Evolutionary conservation across 1,140 invertebrate species (phyloP).

Genomic region (Zaprionus camerounensis): DNA sequence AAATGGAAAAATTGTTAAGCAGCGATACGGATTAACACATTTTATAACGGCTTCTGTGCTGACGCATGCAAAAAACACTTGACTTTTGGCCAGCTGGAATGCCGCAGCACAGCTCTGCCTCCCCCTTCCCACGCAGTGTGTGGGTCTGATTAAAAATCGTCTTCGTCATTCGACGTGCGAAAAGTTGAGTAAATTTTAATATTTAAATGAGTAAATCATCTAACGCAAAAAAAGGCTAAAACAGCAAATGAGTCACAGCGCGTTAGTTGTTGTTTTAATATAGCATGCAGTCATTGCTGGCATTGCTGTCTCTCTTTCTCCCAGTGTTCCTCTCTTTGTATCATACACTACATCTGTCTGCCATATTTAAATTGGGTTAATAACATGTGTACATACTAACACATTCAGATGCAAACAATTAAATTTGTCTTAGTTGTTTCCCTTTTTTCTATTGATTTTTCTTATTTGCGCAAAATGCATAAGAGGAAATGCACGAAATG

Average conservation of each 20-base stretch:
- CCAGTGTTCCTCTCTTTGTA: conserved; percentile 1
- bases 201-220: conserved; percentile 47
- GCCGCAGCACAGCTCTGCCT: background rate
- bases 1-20: conserved; percentile 34
- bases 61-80: conserved; percentile 60
- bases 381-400: conserved; percentile 48
- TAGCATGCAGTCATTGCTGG: conserved; percentile 27
- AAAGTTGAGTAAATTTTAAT: conserved; percentile 41
- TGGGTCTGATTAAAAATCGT: conserved; percentile 8
- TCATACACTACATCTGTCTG: conserved; percentile 32
- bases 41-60: conserved; percentile 30
- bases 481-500: conserved; percentile 34
- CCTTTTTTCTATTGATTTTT: conserved; percentile 74
- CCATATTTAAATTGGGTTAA: conserved; percentile 72
- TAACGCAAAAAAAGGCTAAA: conserved; percentile 31
- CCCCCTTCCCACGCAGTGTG: conserved; percentile 37
- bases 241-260: conserved; percentile 33
- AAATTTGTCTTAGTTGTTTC: conserved; percentile 58
- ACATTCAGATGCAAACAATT: conserved; percentile 49
- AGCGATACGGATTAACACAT: conserved; percentile 58
- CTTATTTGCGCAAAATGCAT: conserved; percentile 67
- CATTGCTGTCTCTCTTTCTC: background rate
- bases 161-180: conserved; percentile 41
- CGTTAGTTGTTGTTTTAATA: conserved; percentile 34
- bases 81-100: conserved; percentile 59